Evolutionary conservation across 2,113 vertebrate species (phyloP).

Genomic region (Haemorhous mexicanus): DNA sequence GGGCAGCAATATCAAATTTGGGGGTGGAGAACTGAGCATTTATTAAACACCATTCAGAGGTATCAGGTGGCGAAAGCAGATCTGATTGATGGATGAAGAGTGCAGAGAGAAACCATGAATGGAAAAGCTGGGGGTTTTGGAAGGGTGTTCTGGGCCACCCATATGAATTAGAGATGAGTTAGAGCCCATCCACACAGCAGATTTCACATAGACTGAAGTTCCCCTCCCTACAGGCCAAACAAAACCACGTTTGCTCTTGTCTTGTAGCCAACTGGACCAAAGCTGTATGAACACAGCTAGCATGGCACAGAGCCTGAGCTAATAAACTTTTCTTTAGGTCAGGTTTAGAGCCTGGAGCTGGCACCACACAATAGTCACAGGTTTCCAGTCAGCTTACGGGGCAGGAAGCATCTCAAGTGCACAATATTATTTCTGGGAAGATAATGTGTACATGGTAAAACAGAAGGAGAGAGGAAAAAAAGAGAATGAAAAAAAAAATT

Average conservation of each 20-base stretch:
- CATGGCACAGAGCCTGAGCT: background rate
- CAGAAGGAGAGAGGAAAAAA: accelerated
- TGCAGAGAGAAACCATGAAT: background rate
- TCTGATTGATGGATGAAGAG: background rate
- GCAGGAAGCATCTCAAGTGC: background rate
- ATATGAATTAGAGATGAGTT: background rate
- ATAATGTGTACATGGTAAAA: background rate
- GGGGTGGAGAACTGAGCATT: background rate
- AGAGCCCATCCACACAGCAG: background rate
- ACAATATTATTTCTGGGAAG: background rate
- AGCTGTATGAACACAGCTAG: background rate
- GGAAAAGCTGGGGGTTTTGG: background rate
- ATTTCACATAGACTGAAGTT: background rate
- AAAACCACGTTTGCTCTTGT: background rate
- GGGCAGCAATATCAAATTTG: background rate
- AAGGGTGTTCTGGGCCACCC: background rate
- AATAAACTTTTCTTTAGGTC: background rate
- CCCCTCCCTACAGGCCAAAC: background rate
- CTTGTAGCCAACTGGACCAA: background rate
- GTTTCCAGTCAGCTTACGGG: background rate
- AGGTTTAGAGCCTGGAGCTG: background rate
- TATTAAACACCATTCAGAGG: background rate
- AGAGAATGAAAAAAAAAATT: background rate
- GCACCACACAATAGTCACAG: background rate
- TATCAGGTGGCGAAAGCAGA: background rate